These are phyloP conservation scores for Helicoverpa armigera DNA, from an alignment of 1,140 invertebrate genomes.

Conservation along the genomic window DNA sequence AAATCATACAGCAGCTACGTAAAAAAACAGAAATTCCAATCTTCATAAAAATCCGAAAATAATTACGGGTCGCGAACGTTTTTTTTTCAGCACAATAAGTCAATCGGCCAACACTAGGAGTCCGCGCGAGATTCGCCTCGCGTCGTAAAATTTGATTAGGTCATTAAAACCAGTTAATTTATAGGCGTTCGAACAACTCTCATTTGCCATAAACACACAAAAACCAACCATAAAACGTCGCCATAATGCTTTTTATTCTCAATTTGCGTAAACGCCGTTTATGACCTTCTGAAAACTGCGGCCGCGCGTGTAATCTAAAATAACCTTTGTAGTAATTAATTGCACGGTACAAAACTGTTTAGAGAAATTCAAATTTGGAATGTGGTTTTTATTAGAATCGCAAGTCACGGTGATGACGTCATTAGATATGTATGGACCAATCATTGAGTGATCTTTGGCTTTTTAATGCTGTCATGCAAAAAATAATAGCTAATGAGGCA, in stretches of 20 bases:
- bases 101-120: constrained; percentile 85
- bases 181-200: constrained; percentile 80
- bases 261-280: constrained; percentile 56
- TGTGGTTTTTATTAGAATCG: constrained; percentile 33
- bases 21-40: constrained; percentile 84
- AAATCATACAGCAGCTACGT: constrained; percentile 76
- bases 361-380: constrained; percentile 33
- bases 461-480: neutral
- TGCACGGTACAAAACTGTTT: constrained; percentile 50
- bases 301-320: constrained; percentile 75
- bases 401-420: constrained; percentile 41
- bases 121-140: constrained; percentile 81
- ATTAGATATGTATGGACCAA: constrained; percentile 30
- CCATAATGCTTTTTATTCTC: constrained; percentile 59
- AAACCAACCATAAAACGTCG: constrained; percentile 69
- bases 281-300: constrained; percentile 64
- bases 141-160: constrained; percentile 86
- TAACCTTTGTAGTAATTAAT: constrained; percentile 72
- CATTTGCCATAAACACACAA: constrained; percentile 73
- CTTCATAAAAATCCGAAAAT: constrained; percentile 85
- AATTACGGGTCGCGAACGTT: constrained; percentile 69
- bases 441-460: constrained; percentile 28
- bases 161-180: constrained; percentile 86
- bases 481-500: constrained; percentile 2
- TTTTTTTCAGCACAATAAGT: constrained; percentile 80